phyloP scores from a whole-genome alignment of 2,888 invertebrate genomes.

The Stenodema calcarata region DNA sequence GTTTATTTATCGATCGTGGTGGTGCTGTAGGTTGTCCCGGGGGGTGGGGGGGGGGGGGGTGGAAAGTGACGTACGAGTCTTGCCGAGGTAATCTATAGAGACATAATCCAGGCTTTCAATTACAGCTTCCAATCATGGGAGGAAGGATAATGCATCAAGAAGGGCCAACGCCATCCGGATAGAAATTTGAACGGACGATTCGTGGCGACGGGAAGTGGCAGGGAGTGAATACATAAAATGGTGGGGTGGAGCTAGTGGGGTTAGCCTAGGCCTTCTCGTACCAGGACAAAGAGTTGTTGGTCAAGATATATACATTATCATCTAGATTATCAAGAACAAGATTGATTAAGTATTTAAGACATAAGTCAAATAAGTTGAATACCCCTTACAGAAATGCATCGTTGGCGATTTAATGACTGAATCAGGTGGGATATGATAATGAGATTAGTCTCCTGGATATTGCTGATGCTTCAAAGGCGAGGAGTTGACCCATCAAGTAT shows the following conservation, averaged over 20 bases:
- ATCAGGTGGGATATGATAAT: too few relatives aligned
- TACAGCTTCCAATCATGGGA: conserved; percentile 18
- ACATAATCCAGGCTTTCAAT: conserved; percentile 33
- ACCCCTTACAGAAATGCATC: too few relatives aligned
- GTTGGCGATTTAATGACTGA: too few relatives aligned
- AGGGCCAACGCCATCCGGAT: neutral
- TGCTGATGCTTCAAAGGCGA: too few relatives aligned
- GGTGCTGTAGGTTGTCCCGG: too few relatives aligned
- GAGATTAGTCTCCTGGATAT: too few relatives aligned
- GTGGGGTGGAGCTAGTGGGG: neutral
- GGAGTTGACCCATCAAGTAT: too few relatives aligned
- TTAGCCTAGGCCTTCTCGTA: neutral
- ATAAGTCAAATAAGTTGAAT: too few relatives aligned
- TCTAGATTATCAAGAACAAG: too few relatives aligned
- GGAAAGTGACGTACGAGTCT: conserved; percentile 11
- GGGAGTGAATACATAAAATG: neutral
- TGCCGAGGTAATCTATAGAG: conserved; percentile 11
- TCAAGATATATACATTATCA: too few relatives aligned
- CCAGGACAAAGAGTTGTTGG: too few relatives aligned
- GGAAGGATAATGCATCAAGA: conserved; percentile 19
- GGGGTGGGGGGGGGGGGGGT: neutral
- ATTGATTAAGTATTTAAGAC: too few relatives aligned
- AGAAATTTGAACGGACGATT: neutral
- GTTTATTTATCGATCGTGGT: conserved; percentile 11
- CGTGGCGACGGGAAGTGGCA: neutral